Conservation (phyloP, 2,797 vertebrate species). For the Gobio occitaniae region DNA sequence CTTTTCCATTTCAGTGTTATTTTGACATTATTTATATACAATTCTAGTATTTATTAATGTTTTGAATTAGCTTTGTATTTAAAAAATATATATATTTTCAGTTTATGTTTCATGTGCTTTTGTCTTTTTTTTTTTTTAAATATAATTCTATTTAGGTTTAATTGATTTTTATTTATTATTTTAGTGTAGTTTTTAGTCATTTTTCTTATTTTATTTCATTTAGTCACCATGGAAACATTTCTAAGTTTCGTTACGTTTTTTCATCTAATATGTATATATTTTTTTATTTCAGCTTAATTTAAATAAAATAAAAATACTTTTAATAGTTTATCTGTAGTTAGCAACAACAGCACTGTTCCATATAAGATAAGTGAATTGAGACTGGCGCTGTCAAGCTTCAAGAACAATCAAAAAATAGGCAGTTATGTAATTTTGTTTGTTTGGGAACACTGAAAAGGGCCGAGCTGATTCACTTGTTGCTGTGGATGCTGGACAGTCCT, state of each 20-base stretch:
- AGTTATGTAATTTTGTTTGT: constrained; percentile 32
- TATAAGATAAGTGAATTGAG: not conserved
- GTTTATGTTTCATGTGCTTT: not conserved
- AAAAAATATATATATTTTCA: not conserved
- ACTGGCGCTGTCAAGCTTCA: not conserved
- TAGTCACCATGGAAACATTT: not conserved
- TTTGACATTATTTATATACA: not conserved
- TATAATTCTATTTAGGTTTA: too few relatives aligned
- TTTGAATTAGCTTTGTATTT: not conserved
- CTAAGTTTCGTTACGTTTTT: not conserved
- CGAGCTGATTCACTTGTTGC: not conserved
- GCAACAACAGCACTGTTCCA: not conserved
- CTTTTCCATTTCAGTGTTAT: not conserved
- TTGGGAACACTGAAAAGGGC: not conserved
- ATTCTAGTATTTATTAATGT: not conserved
- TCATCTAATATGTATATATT: not conserved
- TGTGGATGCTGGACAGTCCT: constrained; percentile 5
- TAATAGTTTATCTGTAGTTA: not conserved
- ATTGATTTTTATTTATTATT: too few relatives aligned
- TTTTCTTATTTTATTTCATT: not conserved
- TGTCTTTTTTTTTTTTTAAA: not conserved
- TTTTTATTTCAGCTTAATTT: not conserved
- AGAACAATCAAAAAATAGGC: constrained; percentile 10
- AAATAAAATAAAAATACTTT: not conserved
- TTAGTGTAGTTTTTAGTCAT: not conserved